Evolutionary conservation across 2,797 vertebrate species (phyloP).

Genomic region (Molossus alvarezi): DNA sequence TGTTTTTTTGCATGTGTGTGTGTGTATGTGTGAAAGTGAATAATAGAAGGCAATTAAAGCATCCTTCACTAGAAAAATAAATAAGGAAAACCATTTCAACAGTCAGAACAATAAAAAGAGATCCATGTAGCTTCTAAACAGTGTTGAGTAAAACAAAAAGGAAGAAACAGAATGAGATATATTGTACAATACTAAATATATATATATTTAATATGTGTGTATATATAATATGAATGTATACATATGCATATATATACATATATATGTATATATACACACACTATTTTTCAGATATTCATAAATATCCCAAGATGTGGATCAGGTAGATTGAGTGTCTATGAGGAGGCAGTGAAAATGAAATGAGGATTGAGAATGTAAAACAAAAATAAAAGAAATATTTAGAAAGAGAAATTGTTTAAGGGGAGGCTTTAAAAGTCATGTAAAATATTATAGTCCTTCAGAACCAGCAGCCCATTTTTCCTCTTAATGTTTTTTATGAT

Average conservation of each 20-base stretch:
- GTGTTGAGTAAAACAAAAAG: not conserved
- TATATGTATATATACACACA: not conserved
- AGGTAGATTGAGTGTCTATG: not conserved
- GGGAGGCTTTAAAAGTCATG: not conserved
- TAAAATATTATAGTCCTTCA: slow-evolving; percentile 16
- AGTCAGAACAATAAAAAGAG: not conserved
- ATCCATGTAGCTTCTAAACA: not conserved
- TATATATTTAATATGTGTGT: not conserved
- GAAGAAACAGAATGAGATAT: not conserved
- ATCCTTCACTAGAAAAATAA: not conserved
- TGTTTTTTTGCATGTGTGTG: not conserved
- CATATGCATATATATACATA: too few species aligned
- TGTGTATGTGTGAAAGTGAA: not conserved
- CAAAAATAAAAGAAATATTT: not conserved
- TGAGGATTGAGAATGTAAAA: not conserved
- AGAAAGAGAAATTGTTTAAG: not conserved
- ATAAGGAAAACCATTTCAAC: not conserved
- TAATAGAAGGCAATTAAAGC: not conserved
- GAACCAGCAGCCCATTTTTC: not conserved
- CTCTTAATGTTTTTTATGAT: not conserved
- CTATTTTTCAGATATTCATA: not conserved
- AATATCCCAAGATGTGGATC: not conserved
- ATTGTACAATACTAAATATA: not conserved
- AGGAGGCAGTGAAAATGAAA: not conserved
- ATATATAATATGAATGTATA: too few species aligned